A percentile compares a stretch with the other conserved stretches of the same genome.
phyloP scores from a whole-genome alignment of 2,797 vertebrate genomes.

The Philypnodon macrostomus region DNA sequence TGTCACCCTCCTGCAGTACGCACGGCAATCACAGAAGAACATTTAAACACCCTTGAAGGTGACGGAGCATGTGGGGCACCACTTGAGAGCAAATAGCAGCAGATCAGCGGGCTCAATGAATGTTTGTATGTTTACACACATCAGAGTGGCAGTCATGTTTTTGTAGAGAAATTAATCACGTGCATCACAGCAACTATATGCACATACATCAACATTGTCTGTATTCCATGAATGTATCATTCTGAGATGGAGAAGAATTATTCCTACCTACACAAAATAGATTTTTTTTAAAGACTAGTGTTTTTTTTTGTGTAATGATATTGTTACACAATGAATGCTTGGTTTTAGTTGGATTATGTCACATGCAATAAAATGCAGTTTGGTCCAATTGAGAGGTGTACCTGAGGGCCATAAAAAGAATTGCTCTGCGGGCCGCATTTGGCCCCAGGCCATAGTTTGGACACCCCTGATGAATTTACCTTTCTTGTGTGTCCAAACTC shows the following conservation, averaged over 20 bases:
- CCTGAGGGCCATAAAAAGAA: no score
- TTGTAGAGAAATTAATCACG: conserved; percentile 51
- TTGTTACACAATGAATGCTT: no score
- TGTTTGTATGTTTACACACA: conserved; percentile 8
- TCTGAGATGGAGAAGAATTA: conserved; percentile 39
- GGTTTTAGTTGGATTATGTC: no score
- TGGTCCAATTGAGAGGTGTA: no score
- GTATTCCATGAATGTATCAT: conserved; percentile 5
- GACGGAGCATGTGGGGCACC: conserved; percentile 19
- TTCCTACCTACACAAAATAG: conserved; percentile 22
- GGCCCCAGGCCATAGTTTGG: no score
- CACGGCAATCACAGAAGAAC: conserved; percentile 21
- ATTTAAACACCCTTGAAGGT: conserved; percentile 20
- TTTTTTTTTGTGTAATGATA: no score
- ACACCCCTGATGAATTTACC: no score
- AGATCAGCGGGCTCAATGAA: not conserved
- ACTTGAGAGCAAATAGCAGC: conserved; percentile 33
- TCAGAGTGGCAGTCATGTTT: conserved; percentile 23
- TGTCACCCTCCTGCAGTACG: conserved; percentile 49
- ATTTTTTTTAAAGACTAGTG: no score
- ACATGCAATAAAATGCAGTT: no score
- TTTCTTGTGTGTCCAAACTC: no score
- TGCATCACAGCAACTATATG: conserved; percentile 24
- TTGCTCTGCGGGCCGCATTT: no score
- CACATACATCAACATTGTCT: conserved; percentile 1